Evolutionary conservation across 2,113 vertebrate species (phyloP), one percentile per base, ranked within the genome.

Genomic region (Pandion haliaetus): DNA sequence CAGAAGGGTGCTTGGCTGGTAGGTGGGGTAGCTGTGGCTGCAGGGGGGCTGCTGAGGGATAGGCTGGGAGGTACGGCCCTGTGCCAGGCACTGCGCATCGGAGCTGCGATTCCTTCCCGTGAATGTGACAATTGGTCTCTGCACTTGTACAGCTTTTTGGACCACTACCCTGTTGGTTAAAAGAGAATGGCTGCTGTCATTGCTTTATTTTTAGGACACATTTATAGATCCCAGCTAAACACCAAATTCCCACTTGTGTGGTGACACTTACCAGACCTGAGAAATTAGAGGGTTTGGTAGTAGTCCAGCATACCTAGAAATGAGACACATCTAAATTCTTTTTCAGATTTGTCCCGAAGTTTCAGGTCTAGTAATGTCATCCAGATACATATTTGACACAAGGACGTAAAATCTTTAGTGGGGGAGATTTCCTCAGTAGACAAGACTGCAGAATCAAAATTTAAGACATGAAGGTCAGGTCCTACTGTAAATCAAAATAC

Each of bases 41-140:
- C 6, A 50, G 25, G 10, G 1, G 4, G 9, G 17, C 38, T 77
- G 58, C 8, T 3, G 52, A 0, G 1, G 42, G 40, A 36, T 16
- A 18, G 55, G 14, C 34, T 70, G 26, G 45, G 19, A 62, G 23
- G 2, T 38, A 10, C 0, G 0, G 23, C 23, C 25, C 32, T 8
- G 19, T 34, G 4, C 17, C 0, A 0, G 32, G 14, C 2, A 2
- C 16, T 67, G 36, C 6, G 3, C 3, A 2, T 17, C 3, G 1
- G 24, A 70, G 29, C 24, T 80, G 28, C 0, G 1, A 10, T 26
- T 91, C 72, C 29, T 52, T 70, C 7, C 0, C 14, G 7, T 5
- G 20, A 57, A 21, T 5, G 17, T 10, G 42, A 50, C 16, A 17
- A 24, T 0, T 13, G 21, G 58, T 71, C 15, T 55, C 77, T 69